Conservation (phyloP, 1,140 invertebrate genomes). For the Littorina saxatilis region DNA sequence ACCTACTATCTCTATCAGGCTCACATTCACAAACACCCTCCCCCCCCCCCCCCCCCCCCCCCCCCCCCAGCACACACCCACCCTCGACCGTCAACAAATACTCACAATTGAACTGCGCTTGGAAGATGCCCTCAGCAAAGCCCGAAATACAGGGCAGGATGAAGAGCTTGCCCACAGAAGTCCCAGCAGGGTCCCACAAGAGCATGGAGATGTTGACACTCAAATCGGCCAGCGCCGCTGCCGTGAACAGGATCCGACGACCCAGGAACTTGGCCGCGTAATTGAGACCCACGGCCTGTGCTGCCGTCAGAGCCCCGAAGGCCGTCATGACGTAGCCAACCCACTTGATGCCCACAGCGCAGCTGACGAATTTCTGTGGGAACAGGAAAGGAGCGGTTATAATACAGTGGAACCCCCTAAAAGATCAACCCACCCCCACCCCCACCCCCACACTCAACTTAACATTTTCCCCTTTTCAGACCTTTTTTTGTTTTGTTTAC, state of each 20-base stretch:
- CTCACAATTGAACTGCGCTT: constrained; percentile 50
- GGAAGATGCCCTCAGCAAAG: constrained; percentile 45
- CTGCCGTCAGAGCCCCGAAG: constrained; percentile 34
- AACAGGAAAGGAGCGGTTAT: too few species aligned
- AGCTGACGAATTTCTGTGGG: constrained; percentile 41
- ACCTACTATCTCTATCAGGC: too few species aligned
- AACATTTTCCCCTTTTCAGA: too few species aligned
- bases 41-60: too few species aligned
- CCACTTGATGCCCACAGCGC: constrained; percentile 40
- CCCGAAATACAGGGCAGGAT: constrained; percentile 39
- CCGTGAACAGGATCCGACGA: constrained; percentile 30
- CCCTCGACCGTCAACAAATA: too few species aligned
- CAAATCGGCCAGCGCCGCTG: constrained; percentile 30
- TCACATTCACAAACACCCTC: not conserved
- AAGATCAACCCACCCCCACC: too few species aligned
- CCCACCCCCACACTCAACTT: too few species aligned
- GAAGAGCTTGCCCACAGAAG: constrained; percentile 26
- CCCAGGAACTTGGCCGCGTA: constrained; percentile 31
- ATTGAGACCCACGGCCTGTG: constrained; percentile 36
- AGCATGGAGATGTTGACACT: constrained; percentile 29
- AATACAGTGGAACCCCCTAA: too few species aligned
- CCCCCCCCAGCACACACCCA: too few species aligned
- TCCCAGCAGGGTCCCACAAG: constrained; percentile 28
- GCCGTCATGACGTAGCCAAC: constrained; percentile 47
- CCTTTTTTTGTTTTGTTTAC: too few species aligned